Conservation (phyloP, 2,797 vertebrate genomes). For the Adrianichthys oophorus region DNA sequence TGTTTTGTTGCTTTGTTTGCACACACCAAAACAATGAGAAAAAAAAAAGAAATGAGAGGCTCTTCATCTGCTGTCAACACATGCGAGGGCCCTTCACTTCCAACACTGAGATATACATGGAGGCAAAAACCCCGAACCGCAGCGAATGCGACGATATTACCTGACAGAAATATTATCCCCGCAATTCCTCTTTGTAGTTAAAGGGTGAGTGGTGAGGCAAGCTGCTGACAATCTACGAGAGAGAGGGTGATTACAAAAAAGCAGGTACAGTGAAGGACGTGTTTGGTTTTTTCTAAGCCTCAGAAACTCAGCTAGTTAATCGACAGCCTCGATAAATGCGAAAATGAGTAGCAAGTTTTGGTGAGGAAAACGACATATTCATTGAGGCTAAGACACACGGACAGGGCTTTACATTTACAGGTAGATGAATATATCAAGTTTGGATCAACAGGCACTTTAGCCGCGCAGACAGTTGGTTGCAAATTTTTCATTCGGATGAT, state of each 20-base stretch:
- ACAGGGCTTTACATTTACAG: conserved; percentile 84
- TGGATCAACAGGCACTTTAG: conserved; percentile 84
- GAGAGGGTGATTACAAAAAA: conserved; percentile 53
- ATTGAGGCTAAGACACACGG: conserved; percentile 39
- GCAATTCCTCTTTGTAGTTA: conserved; percentile 66
- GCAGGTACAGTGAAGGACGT: conserved; percentile 60
- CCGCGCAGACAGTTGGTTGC: conserved; percentile 48
- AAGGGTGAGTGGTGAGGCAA: conserved; percentile 73
- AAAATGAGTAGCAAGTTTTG: background rate
- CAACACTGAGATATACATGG: conserved; percentile 42
- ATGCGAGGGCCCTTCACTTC: conserved; percentile 43
- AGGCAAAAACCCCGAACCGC: conserved; percentile 36
- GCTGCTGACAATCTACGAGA: conserved; percentile 72
- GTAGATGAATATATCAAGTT: conserved; percentile 59
- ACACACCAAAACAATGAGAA: conserved; percentile 37
- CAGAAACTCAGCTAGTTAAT: conserved; percentile 27
- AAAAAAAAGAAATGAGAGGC: conserved; percentile 32
- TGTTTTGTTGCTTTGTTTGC: conserved; percentile 59
- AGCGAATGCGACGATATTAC: conserved; percentile 62
- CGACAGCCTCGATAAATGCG: conserved; percentile 27
- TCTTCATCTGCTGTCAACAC: conserved; percentile 48
- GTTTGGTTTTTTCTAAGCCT: conserved; percentile 29
- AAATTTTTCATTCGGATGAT: conserved; percentile 47
- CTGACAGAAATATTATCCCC: conserved; percentile 61
- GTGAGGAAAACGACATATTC: conserved; percentile 19